These are phyloP conservation scores for Xiphydria camelus DNA, from an alignment of 2,888 invertebrate species.

Conservation along the genomic window DNA sequence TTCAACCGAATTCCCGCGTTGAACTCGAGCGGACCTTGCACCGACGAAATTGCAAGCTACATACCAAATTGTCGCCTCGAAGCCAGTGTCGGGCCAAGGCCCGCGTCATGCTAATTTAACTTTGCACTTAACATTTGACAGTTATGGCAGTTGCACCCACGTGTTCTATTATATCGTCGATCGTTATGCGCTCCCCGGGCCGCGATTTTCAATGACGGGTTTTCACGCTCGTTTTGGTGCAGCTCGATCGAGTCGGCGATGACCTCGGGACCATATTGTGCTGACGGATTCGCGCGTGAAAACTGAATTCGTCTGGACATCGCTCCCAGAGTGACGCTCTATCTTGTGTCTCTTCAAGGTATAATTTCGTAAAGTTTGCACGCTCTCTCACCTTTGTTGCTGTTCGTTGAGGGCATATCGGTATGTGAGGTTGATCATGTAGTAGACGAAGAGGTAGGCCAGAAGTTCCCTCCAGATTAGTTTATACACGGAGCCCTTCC, in stretches of 20 bases:
- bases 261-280: no score
- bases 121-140: conserved; percentile 17
- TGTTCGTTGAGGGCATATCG: conserved; percentile 78
- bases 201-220: no score
- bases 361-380: conserved; percentile 8
- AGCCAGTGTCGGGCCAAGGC: conserved; percentile 20
- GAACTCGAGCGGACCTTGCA: no score
- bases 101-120: conserved; percentile 22
- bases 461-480: conserved; percentile 90
- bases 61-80: no score
- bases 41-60: no score
- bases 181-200: no score
- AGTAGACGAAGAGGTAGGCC: conserved; percentile 84
- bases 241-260: no score
- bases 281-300: no score
- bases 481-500: conserved; percentile 96
- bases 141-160: conserved; percentile 18
- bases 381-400: conserved; percentile 81
- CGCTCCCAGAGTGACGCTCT: conserved; percentile 12
- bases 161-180: no score
- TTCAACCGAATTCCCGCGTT: no score
- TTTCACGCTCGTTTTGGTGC: no score
- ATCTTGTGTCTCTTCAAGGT: neutral
- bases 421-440: conserved; percentile 84
- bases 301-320: no score